Conservation (phyloP, 1,140 invertebrate species). For the Zaprionus ornatus region DNA sequence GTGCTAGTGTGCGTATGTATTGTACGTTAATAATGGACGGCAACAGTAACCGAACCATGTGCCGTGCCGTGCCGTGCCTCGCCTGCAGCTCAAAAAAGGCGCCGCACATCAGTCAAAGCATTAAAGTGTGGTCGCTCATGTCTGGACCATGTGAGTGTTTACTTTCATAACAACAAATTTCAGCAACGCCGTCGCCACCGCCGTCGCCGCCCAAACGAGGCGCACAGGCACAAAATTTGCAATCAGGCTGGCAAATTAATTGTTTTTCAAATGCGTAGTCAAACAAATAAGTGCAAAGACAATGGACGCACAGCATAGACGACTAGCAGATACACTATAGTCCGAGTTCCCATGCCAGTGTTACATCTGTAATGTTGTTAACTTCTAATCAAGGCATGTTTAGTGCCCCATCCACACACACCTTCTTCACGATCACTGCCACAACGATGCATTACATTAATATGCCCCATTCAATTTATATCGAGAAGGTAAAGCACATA, state of each 20-base stretch:
- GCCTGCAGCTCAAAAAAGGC: conserved; percentile 14
- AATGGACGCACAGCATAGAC: neutral
- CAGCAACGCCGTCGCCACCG: too few relatives aligned
- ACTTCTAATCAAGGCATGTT: conserved; percentile 6
- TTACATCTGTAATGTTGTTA: neutral
- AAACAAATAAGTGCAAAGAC: conserved; percentile 59
- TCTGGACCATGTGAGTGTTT: conserved; percentile 64
- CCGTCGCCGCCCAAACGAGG: neutral
- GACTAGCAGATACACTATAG: conserved; percentile 14
- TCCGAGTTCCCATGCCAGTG: neutral
- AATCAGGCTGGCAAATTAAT: conserved; percentile 64
- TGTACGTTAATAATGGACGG: conserved; percentile 26
- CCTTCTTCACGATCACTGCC: conserved; percentile 9
- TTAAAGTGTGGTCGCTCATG: conserved; percentile 70
- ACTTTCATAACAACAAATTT: conserved; percentile 66
- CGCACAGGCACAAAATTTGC: conserved; percentile 46
- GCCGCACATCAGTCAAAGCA: conserved; percentile 68
- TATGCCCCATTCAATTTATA: conserved; percentile 49
- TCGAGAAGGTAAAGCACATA: conserved; percentile 43
- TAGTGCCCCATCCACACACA: conserved; percentile 11
- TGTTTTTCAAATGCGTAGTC: conserved; percentile 71
- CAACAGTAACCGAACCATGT: conserved; percentile 44
- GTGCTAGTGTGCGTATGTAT: conserved; percentile 24
- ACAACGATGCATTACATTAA: conserved; percentile 37
- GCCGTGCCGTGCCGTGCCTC: conserved; percentile 7